Conservation (phyloP, 2,888 invertebrate genomes). For the Drosophila merina region DNA sequence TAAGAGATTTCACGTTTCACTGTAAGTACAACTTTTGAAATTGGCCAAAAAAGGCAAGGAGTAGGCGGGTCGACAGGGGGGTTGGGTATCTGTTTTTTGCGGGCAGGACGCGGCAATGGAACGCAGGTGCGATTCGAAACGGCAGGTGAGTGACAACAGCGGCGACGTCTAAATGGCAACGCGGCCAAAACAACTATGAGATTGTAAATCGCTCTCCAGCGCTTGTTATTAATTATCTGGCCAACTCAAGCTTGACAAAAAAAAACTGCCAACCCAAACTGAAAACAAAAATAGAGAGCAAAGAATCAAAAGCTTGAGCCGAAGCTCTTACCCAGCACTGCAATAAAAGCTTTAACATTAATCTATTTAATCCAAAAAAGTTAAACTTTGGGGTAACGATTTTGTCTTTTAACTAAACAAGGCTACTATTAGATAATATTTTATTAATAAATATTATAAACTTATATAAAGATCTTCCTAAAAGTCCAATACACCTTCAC, state of each 20-base stretch:
- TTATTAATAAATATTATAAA: too few relatives aligned
- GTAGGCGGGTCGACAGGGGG: slow-evolving; percentile 26
- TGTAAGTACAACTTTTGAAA: slow-evolving; percentile 43
- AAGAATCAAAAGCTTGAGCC: slow-evolving; percentile 2
- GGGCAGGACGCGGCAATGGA: slow-evolving; percentile 30
- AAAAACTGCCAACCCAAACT: slow-evolving; percentile 11
- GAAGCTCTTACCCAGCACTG: slow-evolving; percentile 23
- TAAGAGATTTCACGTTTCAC: slow-evolving; percentile 59
- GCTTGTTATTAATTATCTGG: slow-evolving; percentile 72
- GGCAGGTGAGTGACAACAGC: slow-evolving; percentile 26
- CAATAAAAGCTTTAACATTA: slow-evolving; percentile 28
- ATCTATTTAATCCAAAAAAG: neutral
- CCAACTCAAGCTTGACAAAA: slow-evolving; percentile 72
- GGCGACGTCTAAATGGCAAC: slow-evolving; percentile 68
- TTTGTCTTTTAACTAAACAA: neutral
- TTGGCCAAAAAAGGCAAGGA: slow-evolving; percentile 12
- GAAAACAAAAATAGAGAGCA: slow-evolving; percentile 31
- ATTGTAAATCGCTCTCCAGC: slow-evolving; percentile 48
- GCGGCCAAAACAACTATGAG: slow-evolving; percentile 67
- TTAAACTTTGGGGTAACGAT: neutral
- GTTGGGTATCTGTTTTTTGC: slow-evolving; percentile 2
- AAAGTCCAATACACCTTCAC: too few relatives aligned
- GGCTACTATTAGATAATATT: too few relatives aligned
- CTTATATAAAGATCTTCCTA: too few relatives aligned
- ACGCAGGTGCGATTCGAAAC: slow-evolving; percentile 17